A percentile compares a stretch with the other conserved stretches of the same genome.
These are phyloP conservation scores for Strigamia crassipes DNA, from an alignment of 2,888 invertebrate genomes.

Conservation along the genomic window DNA sequence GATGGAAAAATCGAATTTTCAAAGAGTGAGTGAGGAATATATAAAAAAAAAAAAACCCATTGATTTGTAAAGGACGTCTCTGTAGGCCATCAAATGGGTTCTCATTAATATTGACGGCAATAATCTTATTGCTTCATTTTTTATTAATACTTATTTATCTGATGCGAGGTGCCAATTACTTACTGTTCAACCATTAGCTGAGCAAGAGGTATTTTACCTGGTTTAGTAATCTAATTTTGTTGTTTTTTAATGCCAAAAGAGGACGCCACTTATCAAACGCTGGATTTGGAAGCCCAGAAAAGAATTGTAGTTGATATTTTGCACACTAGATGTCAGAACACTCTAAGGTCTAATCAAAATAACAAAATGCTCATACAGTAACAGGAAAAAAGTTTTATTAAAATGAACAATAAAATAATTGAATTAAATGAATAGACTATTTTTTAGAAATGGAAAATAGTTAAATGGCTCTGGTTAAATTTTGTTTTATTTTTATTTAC, in stretches of 20 bases:
- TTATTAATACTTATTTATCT: conserved; percentile 23
- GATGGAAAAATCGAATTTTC: conserved; percentile 29
- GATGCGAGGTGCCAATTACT: conserved; percentile 19
- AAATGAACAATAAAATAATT: neutral
- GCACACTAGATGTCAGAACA: neutral
- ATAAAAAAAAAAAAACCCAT: neutral
- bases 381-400: neutral
- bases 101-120: neutral
- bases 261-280: neutral
- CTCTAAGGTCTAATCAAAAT: neutral
- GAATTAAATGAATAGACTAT: neutral
- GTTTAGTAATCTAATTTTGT: neutral
- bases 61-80: neutral
- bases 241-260: neutral
- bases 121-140: neutral
- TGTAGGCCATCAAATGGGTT: neutral
- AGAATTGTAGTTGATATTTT: neutral
- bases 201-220: neutral
- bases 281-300: neutral
- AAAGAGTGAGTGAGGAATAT: neutral
- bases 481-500: neutral
- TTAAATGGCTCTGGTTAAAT: neutral
- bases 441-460: neutral
- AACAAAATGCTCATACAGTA: too few species aligned
- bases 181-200: neutral